Evolutionary conservation across 2,888 invertebrate genomes (phyloP), one percentile per base, ranked within the genome.

Genomic region (Noctua janthina): DNA sequence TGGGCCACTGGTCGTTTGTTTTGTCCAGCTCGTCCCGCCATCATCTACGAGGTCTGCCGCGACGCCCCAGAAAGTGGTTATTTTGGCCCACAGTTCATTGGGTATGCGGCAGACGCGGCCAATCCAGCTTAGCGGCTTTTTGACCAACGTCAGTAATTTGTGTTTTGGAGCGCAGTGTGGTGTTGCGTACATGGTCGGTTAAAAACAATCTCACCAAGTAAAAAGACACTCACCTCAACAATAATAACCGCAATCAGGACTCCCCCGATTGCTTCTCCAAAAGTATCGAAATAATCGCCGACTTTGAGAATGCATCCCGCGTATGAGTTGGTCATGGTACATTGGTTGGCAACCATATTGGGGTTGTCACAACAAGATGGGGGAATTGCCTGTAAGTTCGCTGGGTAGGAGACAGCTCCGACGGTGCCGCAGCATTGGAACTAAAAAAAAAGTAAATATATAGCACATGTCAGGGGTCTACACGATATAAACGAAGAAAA

Each of bases 351-450:
- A 46, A 3, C 20, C 68, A 67, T 54, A 51, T 79, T 49, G 5
- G 85, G 83, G 74, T 56, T 79, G 0, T 86, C 51, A 82, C 95
- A 96, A 86, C 96, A 96, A 0, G 93, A 86, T 0, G 83, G 67
- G 0, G 95, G 59, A 13, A 76, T 23, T n/a, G 8, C 1, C 46
- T 59, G 3, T 3, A 1, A 0, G 1, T 0, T n/a, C 17, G 17
- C 23, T 59, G 77, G 46, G 86, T 95, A 95, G 0, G 94, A 91
- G 0, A 59, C 76, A 0, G 93, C 78, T 0, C 95, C 95, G 0
- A 87, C 89, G 0, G 94, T 94, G 0, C 96, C 96, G 82, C 96
- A 96, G 86, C 96, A 96, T 13, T 72, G 49, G 91, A 96, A 95
- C 96, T 96, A 90, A 0, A 64, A n/a, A 17, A 29, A 23, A 39